phyloP scores from a whole-genome alignment of 2,888 invertebrate genomes.

The Plusia festucae region DNA sequence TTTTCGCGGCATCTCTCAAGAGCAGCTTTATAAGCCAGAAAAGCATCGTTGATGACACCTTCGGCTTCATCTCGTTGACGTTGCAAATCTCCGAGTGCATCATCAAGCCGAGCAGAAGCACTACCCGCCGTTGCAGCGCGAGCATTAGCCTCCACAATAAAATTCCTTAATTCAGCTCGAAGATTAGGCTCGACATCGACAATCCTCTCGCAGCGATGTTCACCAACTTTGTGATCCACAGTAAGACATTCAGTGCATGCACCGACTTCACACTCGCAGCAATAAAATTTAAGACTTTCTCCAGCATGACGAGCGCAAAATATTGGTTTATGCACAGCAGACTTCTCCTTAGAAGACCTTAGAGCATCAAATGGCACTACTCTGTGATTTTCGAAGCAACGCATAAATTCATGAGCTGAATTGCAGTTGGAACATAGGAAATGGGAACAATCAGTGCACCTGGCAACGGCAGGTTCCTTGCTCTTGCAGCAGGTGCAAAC shows the following conservation, averaged over 20 bases:
- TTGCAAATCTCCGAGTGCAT: constrained; percentile 95
- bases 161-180: constrained; percentile 93
- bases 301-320: constrained; percentile 94
- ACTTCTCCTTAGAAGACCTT: constrained; percentile 93
- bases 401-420: constrained; percentile 98
- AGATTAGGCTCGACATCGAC: constrained; percentile 94
- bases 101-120: constrained; percentile 93
- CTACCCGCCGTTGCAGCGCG: constrained; percentile 94
- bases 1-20: constrained; percentile 95
- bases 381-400: constrained; percentile 98
- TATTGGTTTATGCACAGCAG: constrained; percentile 96
- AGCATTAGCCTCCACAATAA: constrained; percentile 93
- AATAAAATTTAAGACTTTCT: constrained; percentile 96
- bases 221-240: constrained; percentile 94
- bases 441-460: constrained; percentile 98
- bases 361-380: constrained; percentile 97
- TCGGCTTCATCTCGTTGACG: constrained; percentile 96
- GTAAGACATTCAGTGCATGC: constrained; percentile 96
- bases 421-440: constrained; percentile 98
- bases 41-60: constrained; percentile 94
- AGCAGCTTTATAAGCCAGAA: constrained; percentile 94
- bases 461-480: constrained; percentile 97
- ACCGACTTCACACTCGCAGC: constrained; percentile 95
- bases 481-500: constrained; percentile 98
- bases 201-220: constrained; percentile 95